phyloP scores from a whole-genome alignment of 2,888 invertebrate genomes.

The Lasioglossum pauxillum region DNA sequence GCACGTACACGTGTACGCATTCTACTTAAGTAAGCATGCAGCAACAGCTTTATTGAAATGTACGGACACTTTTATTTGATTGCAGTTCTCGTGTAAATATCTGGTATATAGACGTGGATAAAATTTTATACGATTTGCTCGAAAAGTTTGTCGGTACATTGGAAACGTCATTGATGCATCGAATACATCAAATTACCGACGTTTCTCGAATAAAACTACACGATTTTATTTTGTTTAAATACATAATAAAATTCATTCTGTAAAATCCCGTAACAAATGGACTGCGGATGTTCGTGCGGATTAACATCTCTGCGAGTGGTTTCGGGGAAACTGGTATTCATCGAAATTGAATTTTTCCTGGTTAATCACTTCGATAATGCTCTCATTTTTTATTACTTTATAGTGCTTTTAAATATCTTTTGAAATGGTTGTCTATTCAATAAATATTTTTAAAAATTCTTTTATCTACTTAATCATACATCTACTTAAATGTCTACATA shows the following conservation, averaged over 20 bases:
- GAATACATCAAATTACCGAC: neutral
- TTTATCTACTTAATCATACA: too few relatives aligned
- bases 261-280: neutral
- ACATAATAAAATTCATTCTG: neutral
- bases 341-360: neutral
- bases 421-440: neutral
- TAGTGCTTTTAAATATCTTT: neutral
- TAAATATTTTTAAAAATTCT: neutral
- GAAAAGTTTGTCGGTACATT: neutral
- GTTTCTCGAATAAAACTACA: neutral
- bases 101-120: neutral
- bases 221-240: neutral
- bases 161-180: neutral
- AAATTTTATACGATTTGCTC: neutral
- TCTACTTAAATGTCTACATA: too few relatives aligned
- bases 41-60: neutral
- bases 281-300: neutral
- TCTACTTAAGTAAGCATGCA: neutral
- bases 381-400: neutral
- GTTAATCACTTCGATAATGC: neutral
- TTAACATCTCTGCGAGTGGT: neutral
- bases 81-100: neutral
- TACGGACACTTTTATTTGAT: neutral
- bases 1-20: neutral
- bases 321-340: neutral